phyloP scores from a whole-genome alignment of 2,888 invertebrate genomes.

The Glomeris marginata region DNA sequence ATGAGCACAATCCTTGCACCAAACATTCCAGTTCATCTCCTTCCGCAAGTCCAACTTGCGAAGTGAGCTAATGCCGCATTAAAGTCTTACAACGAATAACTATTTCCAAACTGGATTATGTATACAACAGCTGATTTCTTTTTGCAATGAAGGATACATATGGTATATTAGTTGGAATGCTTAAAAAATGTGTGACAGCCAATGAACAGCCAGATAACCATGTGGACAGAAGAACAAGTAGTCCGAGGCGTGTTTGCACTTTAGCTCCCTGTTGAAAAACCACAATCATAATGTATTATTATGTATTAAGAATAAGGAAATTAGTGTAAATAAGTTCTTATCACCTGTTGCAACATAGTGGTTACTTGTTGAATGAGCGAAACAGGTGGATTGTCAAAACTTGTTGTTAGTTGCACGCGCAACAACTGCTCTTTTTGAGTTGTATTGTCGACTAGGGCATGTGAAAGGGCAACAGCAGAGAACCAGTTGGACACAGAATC shows the following conservation, averaged over 20 bases:
- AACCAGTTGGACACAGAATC: slow-evolving; percentile 92
- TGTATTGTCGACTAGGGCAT: slow-evolving; percentile 68
- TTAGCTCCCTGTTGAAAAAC: slow-evolving; percentile 41
- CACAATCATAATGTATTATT: neutral
- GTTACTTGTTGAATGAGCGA: slow-evolving; percentile 81
- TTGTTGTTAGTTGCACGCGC: slow-evolving; percentile 75
- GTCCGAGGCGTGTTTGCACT: slow-evolving; percentile 68
- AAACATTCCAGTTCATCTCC: slow-evolving; percentile 82
- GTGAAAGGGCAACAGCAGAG: slow-evolving; percentile 76
- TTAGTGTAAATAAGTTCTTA: too few species aligned
- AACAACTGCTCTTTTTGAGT: slow-evolving; percentile 69
- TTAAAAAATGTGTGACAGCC: slow-evolving; percentile 69
- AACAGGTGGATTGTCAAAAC: slow-evolving; percentile 66
- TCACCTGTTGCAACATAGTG: slow-evolving; percentile 52
- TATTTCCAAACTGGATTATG: slow-evolving; percentile 25
- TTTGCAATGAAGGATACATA: slow-evolving; percentile 39
- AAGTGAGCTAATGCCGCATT: slow-evolving; percentile 27
- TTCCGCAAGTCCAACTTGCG: slow-evolving; percentile 42
- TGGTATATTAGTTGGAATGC: slow-evolving; percentile 61
- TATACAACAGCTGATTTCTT: too few species aligned
- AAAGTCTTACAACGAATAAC: too few species aligned
- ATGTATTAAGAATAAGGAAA: neutral
- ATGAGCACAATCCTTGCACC: slow-evolving; percentile 76
- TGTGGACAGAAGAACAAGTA: slow-evolving; percentile 74
- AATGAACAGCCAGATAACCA: slow-evolving; percentile 74